phyloP scores from a whole-genome alignment of 2,113 vertebrate genomes.

The Stercorarius parasiticus region DNA sequence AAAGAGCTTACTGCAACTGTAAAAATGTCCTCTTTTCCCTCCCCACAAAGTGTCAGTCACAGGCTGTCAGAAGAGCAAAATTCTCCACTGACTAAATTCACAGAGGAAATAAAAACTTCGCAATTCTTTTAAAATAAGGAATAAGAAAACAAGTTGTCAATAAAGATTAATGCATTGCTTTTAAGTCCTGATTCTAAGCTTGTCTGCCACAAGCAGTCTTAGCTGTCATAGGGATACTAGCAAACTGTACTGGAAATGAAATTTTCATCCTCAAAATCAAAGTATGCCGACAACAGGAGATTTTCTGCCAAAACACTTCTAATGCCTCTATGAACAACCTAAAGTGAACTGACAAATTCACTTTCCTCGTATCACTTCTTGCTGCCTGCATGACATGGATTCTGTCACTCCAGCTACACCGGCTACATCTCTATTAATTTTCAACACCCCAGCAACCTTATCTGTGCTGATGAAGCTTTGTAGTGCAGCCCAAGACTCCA shows the following conservation, averaged over 20 bases:
- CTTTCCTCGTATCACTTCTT: not conserved
- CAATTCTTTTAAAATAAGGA: not conserved
- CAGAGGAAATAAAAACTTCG: not conserved
- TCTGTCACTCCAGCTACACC: constrained; percentile 40
- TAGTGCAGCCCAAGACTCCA: not conserved
- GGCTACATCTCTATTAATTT: not conserved
- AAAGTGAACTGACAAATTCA: not conserved
- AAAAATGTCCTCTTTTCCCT: not conserved
- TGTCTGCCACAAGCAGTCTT: not conserved
- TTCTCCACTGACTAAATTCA: not conserved
- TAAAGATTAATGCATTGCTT: not conserved
- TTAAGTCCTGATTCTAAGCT: not conserved
- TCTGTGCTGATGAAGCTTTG: not conserved
- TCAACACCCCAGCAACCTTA: constrained; percentile 12
- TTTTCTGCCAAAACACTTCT: not conserved
- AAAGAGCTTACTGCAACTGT: not conserved
- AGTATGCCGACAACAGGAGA: not conserved
- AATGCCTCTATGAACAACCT: not conserved
- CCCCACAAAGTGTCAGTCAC: not conserved
- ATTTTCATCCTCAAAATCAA: not conserved
- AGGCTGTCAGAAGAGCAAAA: not conserved
- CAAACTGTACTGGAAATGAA: not conserved
- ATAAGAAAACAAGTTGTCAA: not conserved
- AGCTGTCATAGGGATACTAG: not conserved
- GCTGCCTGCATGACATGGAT: not conserved